Evolutionary conservation across 35 echinoderm and acorn worm genomes (phyloP).

Genomic region (Apostichopus parvimensis): DNA sequence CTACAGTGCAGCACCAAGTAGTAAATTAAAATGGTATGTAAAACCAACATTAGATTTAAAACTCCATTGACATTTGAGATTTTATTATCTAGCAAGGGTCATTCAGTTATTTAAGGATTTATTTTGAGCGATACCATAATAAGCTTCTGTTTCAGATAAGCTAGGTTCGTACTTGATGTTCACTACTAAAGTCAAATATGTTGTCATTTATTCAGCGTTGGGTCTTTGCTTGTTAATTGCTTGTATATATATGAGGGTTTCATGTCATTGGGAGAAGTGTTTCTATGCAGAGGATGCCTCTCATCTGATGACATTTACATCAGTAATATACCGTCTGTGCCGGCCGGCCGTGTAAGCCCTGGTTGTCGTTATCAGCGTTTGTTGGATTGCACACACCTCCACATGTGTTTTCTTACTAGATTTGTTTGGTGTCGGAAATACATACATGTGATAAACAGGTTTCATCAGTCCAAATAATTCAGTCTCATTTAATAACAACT

Average conservation of each 20-base stretch:
- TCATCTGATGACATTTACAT: too few species aligned
- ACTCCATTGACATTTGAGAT: not conserved
- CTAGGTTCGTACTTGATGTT: not conserved
- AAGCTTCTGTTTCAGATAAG: not conserved
- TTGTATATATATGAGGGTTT: too few species aligned
- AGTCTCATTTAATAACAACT: conserved; percentile 32
- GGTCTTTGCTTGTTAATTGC: too few species aligned
- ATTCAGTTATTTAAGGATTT: not conserved
- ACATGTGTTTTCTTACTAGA: not conserved
- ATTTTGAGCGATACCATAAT: not conserved
- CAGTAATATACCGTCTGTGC: too few species aligned
- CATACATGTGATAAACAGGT: not conserved
- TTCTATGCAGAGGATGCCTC: too few species aligned
- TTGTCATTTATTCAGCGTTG: not conserved
- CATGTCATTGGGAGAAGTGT: too few species aligned
- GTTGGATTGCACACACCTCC: not conserved
- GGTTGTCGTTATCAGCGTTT: too few species aligned
- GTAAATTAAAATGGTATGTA: not conserved
- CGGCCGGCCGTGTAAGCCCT: too few species aligned
- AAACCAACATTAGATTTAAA: not conserved
- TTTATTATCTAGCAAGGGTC: not conserved
- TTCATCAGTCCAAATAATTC: not conserved
- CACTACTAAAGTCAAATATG: not conserved
- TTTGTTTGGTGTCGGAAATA: not conserved
- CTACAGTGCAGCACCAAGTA: too few species aligned